phyloP scores from a whole-genome alignment of 37 sponge, comb jelly and placozoan genomes.

The Beroe forskalii region DNA sequence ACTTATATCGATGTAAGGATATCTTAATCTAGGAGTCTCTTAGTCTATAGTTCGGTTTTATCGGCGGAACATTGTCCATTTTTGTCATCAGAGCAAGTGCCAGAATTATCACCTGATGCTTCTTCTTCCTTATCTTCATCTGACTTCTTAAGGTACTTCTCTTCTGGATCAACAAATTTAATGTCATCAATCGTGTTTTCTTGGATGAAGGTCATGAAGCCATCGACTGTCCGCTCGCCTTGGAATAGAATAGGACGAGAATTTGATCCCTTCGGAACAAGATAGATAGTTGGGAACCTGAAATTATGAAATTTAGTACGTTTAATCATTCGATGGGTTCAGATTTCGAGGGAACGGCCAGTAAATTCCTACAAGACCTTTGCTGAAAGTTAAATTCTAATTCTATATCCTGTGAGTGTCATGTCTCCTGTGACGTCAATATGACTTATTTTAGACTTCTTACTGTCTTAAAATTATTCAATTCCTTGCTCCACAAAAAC shows the following conservation, averaged over 20 bases:
- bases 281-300: slow-evolving; percentile 30
- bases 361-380: no score
- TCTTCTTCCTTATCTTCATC: neutral
- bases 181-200: neutral
- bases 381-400: no score
- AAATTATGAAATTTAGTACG: neutral
- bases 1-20: no score
- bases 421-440: no score
- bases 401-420: no score
- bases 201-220: neutral
- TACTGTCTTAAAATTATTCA: no score
- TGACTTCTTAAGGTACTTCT: neutral
- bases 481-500: no score
- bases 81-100: neutral
- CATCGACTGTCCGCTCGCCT: neutral
- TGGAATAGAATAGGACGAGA: neutral
- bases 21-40: neutral
- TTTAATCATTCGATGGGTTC: neutral
- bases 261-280: slow-evolving; percentile 24
- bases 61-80: slow-evolving; percentile 40
- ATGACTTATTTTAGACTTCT: no score
- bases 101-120: neutral
- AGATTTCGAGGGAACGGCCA: no score
- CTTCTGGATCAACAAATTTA: slow-evolving; percentile 10
- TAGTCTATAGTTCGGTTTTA: neutral